phyloP scores from a whole-genome alignment of 2,113 vertebrate species.

The Garra rufa region DNA sequence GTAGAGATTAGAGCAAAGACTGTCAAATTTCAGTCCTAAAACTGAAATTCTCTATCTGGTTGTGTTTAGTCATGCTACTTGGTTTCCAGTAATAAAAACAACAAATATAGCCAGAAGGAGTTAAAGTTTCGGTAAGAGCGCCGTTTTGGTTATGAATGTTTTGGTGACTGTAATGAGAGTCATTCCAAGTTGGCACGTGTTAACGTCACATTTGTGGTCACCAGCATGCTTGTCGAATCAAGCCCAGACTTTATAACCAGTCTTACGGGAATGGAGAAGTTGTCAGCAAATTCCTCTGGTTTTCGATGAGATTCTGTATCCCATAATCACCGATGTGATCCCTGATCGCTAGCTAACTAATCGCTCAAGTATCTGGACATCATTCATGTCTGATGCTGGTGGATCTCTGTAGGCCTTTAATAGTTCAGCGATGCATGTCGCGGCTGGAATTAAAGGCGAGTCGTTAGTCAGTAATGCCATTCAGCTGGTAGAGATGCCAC shows the following conservation, averaged over 20 bases:
- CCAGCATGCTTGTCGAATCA: slow-evolving; percentile 1
- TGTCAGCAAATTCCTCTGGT: slow-evolving; percentile 25
- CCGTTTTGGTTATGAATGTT: slow-evolving; percentile 11
- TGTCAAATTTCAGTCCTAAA: background rate
- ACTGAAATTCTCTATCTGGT: background rate
- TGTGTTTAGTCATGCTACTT: background rate
- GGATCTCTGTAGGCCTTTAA: background rate
- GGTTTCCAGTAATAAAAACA: slow-evolving; percentile 7
- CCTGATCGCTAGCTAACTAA: background rate
- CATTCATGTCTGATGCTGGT: background rate
- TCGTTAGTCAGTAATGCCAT: slow-evolving; percentile 26
- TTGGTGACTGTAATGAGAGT: slow-evolving; percentile 24
- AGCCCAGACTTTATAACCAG: slow-evolving; percentile 4
- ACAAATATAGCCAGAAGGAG: background rate
- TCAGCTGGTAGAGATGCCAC: slow-evolving; percentile 32
- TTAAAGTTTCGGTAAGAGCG: background rate
- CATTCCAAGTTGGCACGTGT: background rate
- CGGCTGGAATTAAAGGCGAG: slow-evolving; percentile 13
- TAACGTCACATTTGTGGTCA: slow-evolving; percentile 37
- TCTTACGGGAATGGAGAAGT: slow-evolving; percentile 36
- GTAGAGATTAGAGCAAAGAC: background rate
- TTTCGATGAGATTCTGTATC: slow-evolving; percentile 32
- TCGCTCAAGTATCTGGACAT: background rate
- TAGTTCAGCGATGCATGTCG: slow-evolving; percentile 13
- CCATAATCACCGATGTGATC: slow-evolving; percentile 9